Evolutionary conservation across 2,888 invertebrate species (phyloP), one percentile per base, ranked within the genome.

Genomic region (Leistus spinibarbis): DNA sequence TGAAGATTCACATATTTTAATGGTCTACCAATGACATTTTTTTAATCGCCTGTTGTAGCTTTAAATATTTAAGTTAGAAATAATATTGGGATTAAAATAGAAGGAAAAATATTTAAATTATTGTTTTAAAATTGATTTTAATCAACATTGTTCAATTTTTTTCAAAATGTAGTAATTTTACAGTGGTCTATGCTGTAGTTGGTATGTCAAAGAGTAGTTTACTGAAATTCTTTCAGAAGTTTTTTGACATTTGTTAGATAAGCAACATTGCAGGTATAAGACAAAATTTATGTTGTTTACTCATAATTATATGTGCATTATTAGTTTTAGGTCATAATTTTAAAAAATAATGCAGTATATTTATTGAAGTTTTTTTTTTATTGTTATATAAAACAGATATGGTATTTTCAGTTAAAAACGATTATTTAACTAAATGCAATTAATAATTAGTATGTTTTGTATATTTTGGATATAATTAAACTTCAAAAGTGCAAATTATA

Each of bases 141-240:
- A 2, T 40, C 19, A 27, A 66, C 5, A 9, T 53, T 27, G 22
- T 66, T 10, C 40, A 66, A 24, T n/a, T 66, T 40, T 67, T 19
- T 67, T 67, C 20, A 19, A 20, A 54, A 22, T 67, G 54, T n/a
- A 27, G 9, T 64, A 13, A 27, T 63, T 22, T 16, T 40, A 40
- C 40, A 40, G 40, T 20, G 60, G 17, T 57, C 69, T 56, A 40
- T 53, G 69, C 60, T 60, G 69, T 56, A 63, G 69, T 70, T 70
- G 69, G 69, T 70, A 67, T 70, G 69, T 70, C 69, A 62, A 62
- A 70, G n/a, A n/a, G 69, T 60, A 70, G 69, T 70, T 70, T 60
- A 62, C 20, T 53, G 63, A 62, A 20, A 63, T 53, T 53, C 53
- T 60, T 60, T 60, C 60, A 60, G 60, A 60, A 67, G 54, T 67